These are phyloP conservation scores for Haliaeetus leucogaster DNA, from an alignment of 2,113 vertebrate genomes.

Conservation along the genomic window DNA sequence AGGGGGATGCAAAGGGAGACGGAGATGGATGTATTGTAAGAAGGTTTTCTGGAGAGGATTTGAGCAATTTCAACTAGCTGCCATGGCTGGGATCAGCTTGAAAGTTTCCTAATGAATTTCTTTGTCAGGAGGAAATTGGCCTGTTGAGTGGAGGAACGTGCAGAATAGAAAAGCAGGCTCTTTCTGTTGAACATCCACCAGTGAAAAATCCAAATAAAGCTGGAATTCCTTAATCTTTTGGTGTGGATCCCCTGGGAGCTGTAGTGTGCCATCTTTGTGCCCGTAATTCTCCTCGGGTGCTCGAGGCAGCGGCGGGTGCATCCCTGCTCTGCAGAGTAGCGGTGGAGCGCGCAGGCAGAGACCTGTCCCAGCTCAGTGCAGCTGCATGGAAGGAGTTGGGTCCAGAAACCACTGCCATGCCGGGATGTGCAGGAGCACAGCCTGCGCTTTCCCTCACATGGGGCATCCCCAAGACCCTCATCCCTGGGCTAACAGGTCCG, in stretches of 20 bases:
- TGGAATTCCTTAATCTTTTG: not conserved
- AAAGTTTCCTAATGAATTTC: constrained; percentile 57
- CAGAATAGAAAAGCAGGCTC: not conserved
- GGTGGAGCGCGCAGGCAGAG: fast-evolving
- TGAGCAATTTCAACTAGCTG: constrained; percentile 46
- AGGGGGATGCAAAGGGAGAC: not conserved
- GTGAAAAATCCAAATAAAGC: not conserved
- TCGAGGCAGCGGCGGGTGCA: fast-evolving
- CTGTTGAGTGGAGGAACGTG: not conserved
- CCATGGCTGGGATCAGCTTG: not conserved
- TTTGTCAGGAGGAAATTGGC: constrained; percentile 54
- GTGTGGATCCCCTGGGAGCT: not conserved
- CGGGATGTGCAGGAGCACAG: not conserved
- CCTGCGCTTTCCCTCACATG: not conserved
- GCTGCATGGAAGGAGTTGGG: not conserved
- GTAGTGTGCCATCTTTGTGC: not conserved
- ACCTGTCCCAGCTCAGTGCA: not conserved
- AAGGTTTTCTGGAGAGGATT: constrained; percentile 35
- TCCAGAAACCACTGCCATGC: not conserved
- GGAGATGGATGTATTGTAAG: constrained; percentile 33
- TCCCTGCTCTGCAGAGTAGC: not conserved
- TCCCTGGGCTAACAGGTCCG: fast-evolving
- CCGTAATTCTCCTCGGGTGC: fast-evolving
- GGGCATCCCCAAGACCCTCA: not conserved
- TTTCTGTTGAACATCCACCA: not conserved